These are phyloP conservation scores for Syndactyla subalaris DNA, from an alignment of 2,797 vertebrate genomes.

Conservation along the genomic window DNA sequence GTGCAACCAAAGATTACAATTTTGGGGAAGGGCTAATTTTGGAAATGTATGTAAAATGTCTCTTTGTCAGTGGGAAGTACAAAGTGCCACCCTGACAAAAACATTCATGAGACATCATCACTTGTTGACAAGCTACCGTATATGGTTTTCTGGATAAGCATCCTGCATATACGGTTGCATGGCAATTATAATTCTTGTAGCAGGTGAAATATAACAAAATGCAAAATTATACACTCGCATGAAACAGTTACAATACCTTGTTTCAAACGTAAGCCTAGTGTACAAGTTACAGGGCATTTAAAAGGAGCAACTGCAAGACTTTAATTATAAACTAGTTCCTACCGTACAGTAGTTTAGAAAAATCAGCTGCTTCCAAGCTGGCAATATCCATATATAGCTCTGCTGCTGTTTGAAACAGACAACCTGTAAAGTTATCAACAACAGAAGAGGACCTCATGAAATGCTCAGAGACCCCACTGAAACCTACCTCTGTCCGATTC, in stretches of 20 bases:
- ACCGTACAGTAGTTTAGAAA: constrained; percentile 67
- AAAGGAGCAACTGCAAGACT: constrained; percentile 67
- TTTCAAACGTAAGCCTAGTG: constrained; percentile 25
- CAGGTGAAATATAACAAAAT: constrained; percentile 55
- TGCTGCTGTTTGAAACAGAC: constrained; percentile 72
- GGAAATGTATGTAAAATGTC: background rate
- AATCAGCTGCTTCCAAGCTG: constrained; percentile 63
- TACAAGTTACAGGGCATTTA: constrained; percentile 57
- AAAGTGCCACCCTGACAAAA: constrained; percentile 30
- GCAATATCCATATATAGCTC: constrained; percentile 64
- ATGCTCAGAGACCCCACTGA: constrained; percentile 67
- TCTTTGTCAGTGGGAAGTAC: constrained; percentile 29
- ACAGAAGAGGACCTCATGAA: constrained; percentile 76
- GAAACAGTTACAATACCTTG: constrained; percentile 58
- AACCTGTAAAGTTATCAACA: constrained; percentile 75
- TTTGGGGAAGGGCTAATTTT: constrained; percentile 39
- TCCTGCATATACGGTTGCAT: background rate
- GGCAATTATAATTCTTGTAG: constrained; percentile 19
- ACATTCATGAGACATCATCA: background rate
- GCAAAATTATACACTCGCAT: constrained; percentile 62
- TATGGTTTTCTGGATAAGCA: background rate
- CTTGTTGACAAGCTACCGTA: constrained; percentile 34
- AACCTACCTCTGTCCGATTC: constrained; percentile 62
- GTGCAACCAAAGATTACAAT: background rate
- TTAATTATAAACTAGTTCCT: constrained; percentile 68